Evolutionary conservation across 1,140 invertebrate species (phyloP), one percentile per base, ranked within the genome.

Genomic region (Drosophila takahashii): DNA sequence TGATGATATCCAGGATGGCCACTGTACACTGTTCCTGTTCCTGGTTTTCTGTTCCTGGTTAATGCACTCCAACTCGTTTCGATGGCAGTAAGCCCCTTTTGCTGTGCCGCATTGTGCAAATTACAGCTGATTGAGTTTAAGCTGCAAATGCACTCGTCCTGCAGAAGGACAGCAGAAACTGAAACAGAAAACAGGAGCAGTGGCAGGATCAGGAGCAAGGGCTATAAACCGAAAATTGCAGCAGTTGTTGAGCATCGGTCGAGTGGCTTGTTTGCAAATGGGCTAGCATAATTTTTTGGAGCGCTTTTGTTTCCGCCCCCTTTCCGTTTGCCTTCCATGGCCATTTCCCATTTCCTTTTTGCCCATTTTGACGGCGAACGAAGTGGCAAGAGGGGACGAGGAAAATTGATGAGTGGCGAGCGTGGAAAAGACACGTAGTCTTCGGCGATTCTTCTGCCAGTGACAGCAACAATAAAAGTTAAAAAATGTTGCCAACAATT

Each of bases 201-300:
- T 22, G 22, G 22, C 22, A 22, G 22, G 22, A 22, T 22, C 60
- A 39, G 22, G 29, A 67, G 44, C 70, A 53, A 56, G 45, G 39
- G 44, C 71, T 42, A 42, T 65, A 67, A 75, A 77, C 65, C 60
- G 59, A 51, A 56, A 75, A 75, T 65, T 75, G 70, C 70, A 42
- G 58, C 50, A 69, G 58, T 72, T 72, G 66, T 58, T 74, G 52
- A 77, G 75, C 61, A 66, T 44, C 29, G 44, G 50, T 77, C 56
- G 67, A 85, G 77, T 81, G 78, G 74, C 79, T 87, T 87, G 83
- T 86, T 86, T 86, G 81, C 75, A 83, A 86, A 86, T 87, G 81
- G 80, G 78, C 65, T 69, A 67, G 75, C 81, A 86, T 86, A 81
- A 87, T 87, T 86, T 86, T 79, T 62, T 29, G 13, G 41, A 58